Percentiles rank a stretch among this genome's conserved stretches.
Evolutionary conservation across 2,113 vertebrate species (phyloP).

Genomic region (Cavia aperea): DNA sequence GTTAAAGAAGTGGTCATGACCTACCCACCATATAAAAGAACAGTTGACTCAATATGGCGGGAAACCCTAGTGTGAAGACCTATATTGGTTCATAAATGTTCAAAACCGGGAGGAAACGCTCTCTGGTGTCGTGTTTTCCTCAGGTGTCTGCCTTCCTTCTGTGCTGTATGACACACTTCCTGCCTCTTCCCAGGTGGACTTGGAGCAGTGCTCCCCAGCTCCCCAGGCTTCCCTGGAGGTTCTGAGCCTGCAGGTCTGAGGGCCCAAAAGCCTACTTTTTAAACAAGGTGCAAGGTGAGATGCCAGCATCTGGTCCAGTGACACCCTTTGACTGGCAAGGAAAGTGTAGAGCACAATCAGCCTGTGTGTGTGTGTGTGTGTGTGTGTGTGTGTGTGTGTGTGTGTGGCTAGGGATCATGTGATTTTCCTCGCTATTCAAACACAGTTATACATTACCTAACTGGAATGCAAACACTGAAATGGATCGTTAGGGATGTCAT

Average conservation of each 20-base stretch:
- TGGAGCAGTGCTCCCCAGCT: neutral
- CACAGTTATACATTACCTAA: neutral
- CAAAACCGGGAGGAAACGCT: neutral
- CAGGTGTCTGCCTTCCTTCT: neutral
- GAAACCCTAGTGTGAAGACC: neutral
- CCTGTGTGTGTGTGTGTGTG: neutral
- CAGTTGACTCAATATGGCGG: too few relatives aligned
- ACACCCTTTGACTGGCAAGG: neutral
- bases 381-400: neutral
- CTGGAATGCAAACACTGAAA: neutral
- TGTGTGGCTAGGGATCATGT: neutral
- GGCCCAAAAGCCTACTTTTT: neutral
- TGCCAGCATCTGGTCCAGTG: neutral
- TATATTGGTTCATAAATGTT: neutral
- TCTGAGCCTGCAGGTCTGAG: neutral
- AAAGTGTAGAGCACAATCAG: neutral
- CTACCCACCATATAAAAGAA: too few relatives aligned
- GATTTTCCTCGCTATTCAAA: neutral
- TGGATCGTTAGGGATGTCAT: neutral
- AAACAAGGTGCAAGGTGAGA: neutral
- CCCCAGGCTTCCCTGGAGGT: neutral
- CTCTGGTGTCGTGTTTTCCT: neutral
- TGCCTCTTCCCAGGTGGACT: neutral
- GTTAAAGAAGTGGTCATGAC: neutral
- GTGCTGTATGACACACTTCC: accelerated